A percentile compares a stretch with the other conserved stretches of the same genome.
Conservation (phyloP, 2,888 invertebrate species). For the Oligia strigilis region DNA sequence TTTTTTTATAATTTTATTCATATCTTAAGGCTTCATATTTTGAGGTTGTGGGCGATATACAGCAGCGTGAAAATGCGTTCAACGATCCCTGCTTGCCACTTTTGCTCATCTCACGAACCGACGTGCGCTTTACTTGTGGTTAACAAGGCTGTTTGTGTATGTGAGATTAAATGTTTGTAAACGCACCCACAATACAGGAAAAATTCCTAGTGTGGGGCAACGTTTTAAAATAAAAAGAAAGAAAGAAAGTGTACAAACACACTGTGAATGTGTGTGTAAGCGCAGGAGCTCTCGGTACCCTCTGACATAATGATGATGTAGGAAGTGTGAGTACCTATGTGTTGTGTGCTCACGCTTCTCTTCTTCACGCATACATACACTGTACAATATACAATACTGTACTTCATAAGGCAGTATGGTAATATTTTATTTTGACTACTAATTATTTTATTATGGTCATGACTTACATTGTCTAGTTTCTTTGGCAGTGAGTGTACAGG, state of each 20-base stretch:
- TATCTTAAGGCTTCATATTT: background rate
- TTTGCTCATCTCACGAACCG: background rate
- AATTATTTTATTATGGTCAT: background rate
- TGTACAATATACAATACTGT: background rate
- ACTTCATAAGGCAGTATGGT: background rate
- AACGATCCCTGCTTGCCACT: background rate
- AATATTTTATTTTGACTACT: background rate
- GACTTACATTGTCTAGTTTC: conserved; percentile 92
- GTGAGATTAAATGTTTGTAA: too few relatives aligned
- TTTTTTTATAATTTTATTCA: background rate
- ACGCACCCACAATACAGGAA: too few relatives aligned
- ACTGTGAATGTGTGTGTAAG: background rate
- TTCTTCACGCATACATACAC: background rate
- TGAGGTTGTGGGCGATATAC: background rate
- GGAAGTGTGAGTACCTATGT: background rate
- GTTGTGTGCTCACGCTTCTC: background rate
- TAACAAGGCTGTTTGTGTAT: too few relatives aligned
- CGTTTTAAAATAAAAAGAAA: too few relatives aligned
- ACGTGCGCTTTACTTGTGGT: background rate
- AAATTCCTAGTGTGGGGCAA: too few relatives aligned
- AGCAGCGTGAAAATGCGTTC: background rate
- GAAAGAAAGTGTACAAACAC: too few relatives aligned
- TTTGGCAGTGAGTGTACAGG: conserved; percentile 95
- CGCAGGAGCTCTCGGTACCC: background rate
- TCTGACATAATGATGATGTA: background rate